Conservation (phyloP, 2,113 vertebrate genomes). For the Mesoclemmys tuberculata region DNA sequence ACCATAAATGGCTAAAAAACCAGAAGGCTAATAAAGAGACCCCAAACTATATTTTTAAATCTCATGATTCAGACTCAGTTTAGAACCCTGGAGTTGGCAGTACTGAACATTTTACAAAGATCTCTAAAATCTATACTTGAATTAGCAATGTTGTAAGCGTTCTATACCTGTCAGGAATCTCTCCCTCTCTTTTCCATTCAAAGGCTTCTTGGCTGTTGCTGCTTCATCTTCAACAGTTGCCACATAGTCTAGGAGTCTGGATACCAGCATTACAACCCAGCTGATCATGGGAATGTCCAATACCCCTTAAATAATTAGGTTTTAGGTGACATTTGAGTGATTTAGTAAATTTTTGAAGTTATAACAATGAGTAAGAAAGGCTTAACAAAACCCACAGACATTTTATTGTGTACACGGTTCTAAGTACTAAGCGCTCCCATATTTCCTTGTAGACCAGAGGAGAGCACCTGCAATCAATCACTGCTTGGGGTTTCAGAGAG, state of each 20-base stretch:
- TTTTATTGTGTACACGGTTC: neutral
- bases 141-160: neutral
- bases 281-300: conserved; percentile 99
- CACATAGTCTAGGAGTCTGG: conserved; percentile 95
- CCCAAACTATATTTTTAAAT: neutral
- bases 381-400: neutral
- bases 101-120: neutral
- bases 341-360: conserved; percentile 23
- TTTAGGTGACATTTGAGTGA: neutral
- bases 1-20: neutral
- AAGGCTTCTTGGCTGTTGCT: conserved; percentile 90
- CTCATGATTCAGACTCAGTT: neutral
- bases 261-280: conserved; percentile 99
- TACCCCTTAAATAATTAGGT: conserved; percentile 83
- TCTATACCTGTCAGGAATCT: conserved; percentile 87
- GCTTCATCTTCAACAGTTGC: conserved; percentile 97
- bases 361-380: neutral
- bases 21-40: neutral
- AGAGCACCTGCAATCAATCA: neutral
- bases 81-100: neutral
- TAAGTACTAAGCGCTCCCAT: neutral
- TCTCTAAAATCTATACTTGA: neutral
- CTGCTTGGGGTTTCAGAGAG: neutral
- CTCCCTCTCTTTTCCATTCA: conserved; percentile 94
- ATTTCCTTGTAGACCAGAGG: neutral